These are phyloP conservation scores for Acleris holmiana DNA, from an alignment of 2,888 invertebrate species.

Conservation along the genomic window DNA sequence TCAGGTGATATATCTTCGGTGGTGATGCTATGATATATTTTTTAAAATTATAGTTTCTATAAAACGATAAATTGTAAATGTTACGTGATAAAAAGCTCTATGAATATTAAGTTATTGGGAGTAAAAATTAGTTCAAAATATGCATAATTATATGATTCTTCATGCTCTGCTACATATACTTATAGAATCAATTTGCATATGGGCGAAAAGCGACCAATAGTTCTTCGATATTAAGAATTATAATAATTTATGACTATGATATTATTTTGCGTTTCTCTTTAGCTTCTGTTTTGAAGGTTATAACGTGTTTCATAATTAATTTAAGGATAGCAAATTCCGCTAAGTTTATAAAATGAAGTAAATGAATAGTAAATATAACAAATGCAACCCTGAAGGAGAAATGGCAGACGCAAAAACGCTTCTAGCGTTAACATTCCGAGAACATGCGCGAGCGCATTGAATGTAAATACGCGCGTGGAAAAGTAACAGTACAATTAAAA, in stretches of 20 bases:
- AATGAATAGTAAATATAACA: neutral
- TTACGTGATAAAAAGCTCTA: neutral
- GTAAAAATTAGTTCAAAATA: neutral
- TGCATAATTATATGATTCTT: neutral
- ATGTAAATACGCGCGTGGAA: conserved; percentile 44
- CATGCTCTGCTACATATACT: neutral
- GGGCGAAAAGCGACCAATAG: too few relatives aligned
- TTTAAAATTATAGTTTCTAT: too few relatives aligned
- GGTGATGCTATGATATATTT: too few relatives aligned
- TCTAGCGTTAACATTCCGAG: conserved; percentile 37
- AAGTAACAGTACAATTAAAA: conserved; percentile 27
- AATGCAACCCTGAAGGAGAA: conserved; percentile 30
- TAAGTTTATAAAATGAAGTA: neutral
- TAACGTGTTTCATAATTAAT: too few relatives aligned
- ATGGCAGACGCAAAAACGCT: conserved; percentile 40
- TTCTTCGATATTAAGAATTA: too few relatives aligned
- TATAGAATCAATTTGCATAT: neutral
- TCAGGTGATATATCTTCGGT: too few relatives aligned
- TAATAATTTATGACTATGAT: too few relatives aligned
- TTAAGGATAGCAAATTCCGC: too few relatives aligned
- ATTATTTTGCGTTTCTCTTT: too few relatives aligned
- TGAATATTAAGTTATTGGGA: neutral
- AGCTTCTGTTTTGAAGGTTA: too few relatives aligned
- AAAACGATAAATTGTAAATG: neutral
- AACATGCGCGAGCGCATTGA: conserved; percentile 39